A percentile compares a stretch with the other conserved stretches of the same genome.
These are phyloP conservation scores for Microctenopoma stevenorrisi DNA, from an alignment of 2,797 vertebrate species.

Conservation along the genomic window DNA sequence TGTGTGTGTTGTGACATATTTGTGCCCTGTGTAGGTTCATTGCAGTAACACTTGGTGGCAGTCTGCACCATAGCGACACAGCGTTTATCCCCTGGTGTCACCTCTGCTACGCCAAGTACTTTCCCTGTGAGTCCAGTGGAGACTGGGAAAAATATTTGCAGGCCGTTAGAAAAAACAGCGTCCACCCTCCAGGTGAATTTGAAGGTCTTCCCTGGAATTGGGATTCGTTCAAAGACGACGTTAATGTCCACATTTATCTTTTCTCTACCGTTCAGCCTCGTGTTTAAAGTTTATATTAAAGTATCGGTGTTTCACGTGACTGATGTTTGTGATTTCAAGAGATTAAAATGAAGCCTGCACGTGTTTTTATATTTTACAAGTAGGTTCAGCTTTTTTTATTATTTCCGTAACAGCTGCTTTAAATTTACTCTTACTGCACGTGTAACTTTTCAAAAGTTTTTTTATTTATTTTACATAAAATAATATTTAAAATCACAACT, in stretches of 20 bases:
- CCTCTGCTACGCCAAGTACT: not conserved
- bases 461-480: not conserved
- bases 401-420: too few species aligned
- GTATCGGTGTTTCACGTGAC: too few species aligned
- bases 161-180: not conserved
- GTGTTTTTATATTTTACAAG: too few species aligned
- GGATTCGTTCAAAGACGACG: not conserved
- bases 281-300: not conserved
- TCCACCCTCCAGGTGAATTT: not conserved
- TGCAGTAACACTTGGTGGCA: conserved; percentile 50
- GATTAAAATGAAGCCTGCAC: not conserved
- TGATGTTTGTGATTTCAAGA: too few species aligned
- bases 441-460: not conserved
- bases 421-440: not conserved
- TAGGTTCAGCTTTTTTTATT: too few species aligned
- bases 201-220: not conserved
- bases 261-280: not conserved
- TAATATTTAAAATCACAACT: not conserved
- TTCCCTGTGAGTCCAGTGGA: not conserved
- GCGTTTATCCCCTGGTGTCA: not conserved
- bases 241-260: not conserved
- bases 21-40: conserved; percentile 25
- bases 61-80: conserved; percentile 3
- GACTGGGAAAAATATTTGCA: not conserved
- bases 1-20: conserved; percentile 1